These are phyloP conservation scores for Pseudocheirus occidentalis DNA, from an alignment of 2,797 vertebrate species.

Conservation along the genomic window DNA sequence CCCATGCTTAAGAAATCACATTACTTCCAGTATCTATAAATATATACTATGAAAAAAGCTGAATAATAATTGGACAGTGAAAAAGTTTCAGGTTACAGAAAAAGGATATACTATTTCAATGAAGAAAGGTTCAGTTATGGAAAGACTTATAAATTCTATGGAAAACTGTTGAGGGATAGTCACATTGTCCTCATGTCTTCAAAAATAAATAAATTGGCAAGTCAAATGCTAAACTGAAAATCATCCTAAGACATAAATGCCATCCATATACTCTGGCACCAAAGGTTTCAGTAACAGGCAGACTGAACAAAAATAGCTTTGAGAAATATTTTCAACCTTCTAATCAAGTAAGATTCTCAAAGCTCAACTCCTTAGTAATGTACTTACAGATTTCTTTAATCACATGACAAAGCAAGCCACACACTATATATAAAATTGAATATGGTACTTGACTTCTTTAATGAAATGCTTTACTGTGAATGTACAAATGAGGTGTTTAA, in stretches of 20 bases:
- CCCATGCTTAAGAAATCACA: neutral
- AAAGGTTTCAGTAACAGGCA: slow-evolving; percentile 38
- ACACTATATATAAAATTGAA: slow-evolving; percentile 66
- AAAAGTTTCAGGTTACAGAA: neutral
- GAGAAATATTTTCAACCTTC: slow-evolving; percentile 50
- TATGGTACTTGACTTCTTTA: slow-evolving; percentile 57
- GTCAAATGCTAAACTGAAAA: neutral
- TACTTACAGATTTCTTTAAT: slow-evolving; percentile 52
- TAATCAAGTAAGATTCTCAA: slow-evolving; percentile 51
- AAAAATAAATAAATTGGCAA: slow-evolving; percentile 31
- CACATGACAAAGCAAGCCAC: slow-evolving; percentile 57
- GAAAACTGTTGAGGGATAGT: neutral
- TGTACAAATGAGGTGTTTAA: slow-evolving; percentile 70
- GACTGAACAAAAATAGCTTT: neutral
- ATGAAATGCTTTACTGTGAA: slow-evolving; percentile 57
- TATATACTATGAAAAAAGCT: neutral
- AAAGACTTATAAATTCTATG: neutral
- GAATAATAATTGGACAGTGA: neutral
- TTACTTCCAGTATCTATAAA: neutral
- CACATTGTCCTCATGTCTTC: neutral
- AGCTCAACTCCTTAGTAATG: slow-evolving; percentile 53
- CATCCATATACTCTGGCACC: neutral
- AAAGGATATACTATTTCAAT: neutral
- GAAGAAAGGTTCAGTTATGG: neutral
- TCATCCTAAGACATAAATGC: neutral